phyloP scores from a whole-genome alignment of 2,888 invertebrate genomes.

The Ichneumon xanthorius region DNA sequence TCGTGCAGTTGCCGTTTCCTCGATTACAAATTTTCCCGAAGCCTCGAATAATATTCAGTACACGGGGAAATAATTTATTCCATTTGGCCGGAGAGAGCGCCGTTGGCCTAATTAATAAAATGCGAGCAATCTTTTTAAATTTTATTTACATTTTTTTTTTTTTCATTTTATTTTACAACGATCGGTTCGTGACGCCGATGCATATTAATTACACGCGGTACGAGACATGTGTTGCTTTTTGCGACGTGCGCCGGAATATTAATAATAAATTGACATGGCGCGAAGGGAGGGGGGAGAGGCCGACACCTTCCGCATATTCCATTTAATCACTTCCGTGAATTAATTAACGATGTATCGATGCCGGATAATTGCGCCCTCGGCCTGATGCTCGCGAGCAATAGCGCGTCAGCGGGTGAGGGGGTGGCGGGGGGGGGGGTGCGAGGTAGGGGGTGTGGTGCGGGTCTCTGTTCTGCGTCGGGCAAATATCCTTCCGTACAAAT shows the following conservation, averaged over 20 bases:
- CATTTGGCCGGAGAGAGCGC: constrained; percentile 2
- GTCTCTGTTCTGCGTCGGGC: neutral
- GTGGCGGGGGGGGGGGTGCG: neutral
- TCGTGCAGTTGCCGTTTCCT: constrained; percentile 17
- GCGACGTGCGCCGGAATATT: constrained; percentile 50
- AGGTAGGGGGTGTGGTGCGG: too few species aligned
- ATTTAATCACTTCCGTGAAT: constrained; percentile 52
- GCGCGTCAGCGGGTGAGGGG: neutral
- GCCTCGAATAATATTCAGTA: constrained; percentile 52
- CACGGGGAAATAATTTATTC: constrained; percentile 62
- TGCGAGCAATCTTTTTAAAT: constrained; percentile 15
- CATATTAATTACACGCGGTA: neutral
- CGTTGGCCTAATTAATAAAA: constrained; percentile 62
- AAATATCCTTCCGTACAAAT: constrained; percentile 12
- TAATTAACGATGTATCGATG: constrained; percentile 56
- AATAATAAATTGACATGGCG: constrained; percentile 52
- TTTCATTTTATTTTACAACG: constrained; percentile 28
- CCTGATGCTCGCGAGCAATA: neutral
- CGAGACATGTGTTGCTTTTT: constrained; percentile 41
- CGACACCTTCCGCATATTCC: constrained; percentile 18
- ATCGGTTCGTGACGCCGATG: constrained; percentile 27
- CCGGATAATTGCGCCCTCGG: constrained; percentile 36
- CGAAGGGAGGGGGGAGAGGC: neutral
- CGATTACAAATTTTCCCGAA: constrained; percentile 18
- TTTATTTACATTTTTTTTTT: neutral